Evolutionary conservation across 2,797 vertebrate genomes (phyloP).

Genomic region (Phalloptychus januarius): DNA sequence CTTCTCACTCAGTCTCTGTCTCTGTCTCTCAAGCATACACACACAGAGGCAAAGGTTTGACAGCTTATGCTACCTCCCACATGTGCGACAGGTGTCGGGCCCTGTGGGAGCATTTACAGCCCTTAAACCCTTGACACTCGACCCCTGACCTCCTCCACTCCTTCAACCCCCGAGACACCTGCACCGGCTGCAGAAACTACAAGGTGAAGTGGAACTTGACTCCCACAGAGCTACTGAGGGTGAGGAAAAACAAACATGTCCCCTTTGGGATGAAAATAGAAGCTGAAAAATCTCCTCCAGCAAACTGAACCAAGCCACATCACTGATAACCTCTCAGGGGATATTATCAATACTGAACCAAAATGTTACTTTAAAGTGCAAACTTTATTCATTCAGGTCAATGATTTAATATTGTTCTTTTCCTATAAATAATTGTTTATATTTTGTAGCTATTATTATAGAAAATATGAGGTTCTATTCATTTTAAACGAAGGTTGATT

Average conservation of each 20-base stretch:
- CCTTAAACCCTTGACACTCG: constrained; percentile 75
- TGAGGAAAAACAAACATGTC: neutral
- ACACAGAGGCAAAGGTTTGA: constrained; percentile 37
- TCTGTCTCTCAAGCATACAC: constrained; percentile 33
- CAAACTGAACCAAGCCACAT: neutral
- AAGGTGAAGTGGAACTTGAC: constrained; percentile 47
- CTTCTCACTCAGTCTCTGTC: constrained; percentile 19
- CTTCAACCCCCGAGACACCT: constrained; percentile 73
- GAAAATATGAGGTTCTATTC: neutral
- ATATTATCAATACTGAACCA: neutral
- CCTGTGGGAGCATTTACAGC: constrained; percentile 77
- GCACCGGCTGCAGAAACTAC: constrained; percentile 55
- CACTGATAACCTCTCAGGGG: no score
- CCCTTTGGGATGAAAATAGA: neutral
- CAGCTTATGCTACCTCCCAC: constrained; percentile 80
- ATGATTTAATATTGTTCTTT: neutral
- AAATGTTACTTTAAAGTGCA: no score
- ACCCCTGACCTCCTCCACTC: constrained; percentile 65
- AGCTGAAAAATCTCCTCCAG: neutral
- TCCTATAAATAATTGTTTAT: neutral
- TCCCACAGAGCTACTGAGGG: constrained; percentile 1
- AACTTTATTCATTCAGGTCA: neutral
- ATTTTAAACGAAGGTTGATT: neutral
- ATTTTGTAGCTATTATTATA: neutral
- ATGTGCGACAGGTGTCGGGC: constrained; percentile 82